These are phyloP conservation scores for Grammomys surdaster DNA, from an alignment of 2,113 vertebrate genomes.

Conservation along the genomic window DNA sequence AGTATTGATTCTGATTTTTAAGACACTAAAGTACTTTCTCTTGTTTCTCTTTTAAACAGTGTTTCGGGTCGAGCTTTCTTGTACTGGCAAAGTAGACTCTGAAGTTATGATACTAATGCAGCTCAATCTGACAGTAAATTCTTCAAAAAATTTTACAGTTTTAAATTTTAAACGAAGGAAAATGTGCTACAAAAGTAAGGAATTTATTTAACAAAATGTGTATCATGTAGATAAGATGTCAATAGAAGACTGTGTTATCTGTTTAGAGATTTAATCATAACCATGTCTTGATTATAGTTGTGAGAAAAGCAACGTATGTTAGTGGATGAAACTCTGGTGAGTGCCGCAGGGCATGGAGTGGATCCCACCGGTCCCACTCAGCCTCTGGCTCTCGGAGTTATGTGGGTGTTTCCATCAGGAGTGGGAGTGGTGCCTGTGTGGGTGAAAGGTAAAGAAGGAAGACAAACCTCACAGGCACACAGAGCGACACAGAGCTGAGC, in stretches of 20 bases:
- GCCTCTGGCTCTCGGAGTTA: background rate
- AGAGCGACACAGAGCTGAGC: background rate
- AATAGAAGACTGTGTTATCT: slow-evolving; percentile 36
- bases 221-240: slow-evolving; percentile 32
- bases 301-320: background rate
- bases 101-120: slow-evolving; percentile 96
- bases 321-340: background rate
- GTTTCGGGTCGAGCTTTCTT: slow-evolving; percentile 96
- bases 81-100: slow-evolving; percentile 95
- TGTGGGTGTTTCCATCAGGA: background rate
- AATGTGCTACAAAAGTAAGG: slow-evolving; percentile 98
- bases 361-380: background rate
- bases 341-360: background rate
- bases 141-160: slow-evolving; percentile 98
- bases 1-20: slow-evolving; percentile 58
- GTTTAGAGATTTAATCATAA: slow-evolving; percentile 48
- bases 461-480: background rate
- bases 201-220: slow-evolving; percentile 20
- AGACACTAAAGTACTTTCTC: slow-evolving; percentile 42
- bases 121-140: slow-evolving; percentile 95
- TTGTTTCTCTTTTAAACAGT: slow-evolving; percentile 86
- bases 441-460: background rate
- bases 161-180: slow-evolving; percentile 99
- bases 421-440: background rate
- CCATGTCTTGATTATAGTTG: slow-evolving; percentile 37